Evolutionary conservation across 2,888 invertebrate species (phyloP), one percentile per base, ranked within the genome.

Genomic region (Chrysina gloriosa): DNA sequence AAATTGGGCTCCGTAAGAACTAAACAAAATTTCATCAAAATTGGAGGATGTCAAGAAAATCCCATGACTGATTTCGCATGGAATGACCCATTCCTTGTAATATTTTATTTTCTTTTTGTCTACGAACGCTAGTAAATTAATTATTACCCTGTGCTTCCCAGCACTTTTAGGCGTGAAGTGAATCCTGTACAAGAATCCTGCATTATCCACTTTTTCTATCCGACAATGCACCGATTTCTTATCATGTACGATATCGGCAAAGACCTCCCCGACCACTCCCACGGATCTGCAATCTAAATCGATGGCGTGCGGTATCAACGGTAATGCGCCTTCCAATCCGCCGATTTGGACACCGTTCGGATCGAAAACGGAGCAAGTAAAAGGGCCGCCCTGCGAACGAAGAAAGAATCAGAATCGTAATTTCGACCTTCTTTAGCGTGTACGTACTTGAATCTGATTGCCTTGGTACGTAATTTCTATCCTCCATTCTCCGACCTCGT

Each of bases 401-500:
- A 39, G 1, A 36, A 42, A 21, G 54, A 48, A 4, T n/a, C 7
- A 9, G 3, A n/a, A 16, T 42, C 2, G 11, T 14, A 50, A 50
- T 11, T 4, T 0, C 7, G 1, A n/a, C n/a, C n/a, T n/a, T n/a
- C n/a, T n/a, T n/a, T n/a, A n/a, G n/a, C n/a, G n/a, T n/a, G 14
- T 27, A 31, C 4, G 64, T 76, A 87, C 88, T 82, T 91, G 91
- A 75, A 99, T 97, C 81, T 98, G 96, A 77, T 96, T 93, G 29
- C 96, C 96, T 80, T 97, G 96, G 82, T 98, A 98, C 29, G 94
- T 92, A 72, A 98, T 97, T 72, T 95, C 95, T 66, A 99, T 97
- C 76, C 94, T 92, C 98, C 98, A 98, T 78, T 96, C 95, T 67
- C 98, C 98, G 36, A 96, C 93, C 85, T 98, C 98, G 76, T 96